phyloP scores from a whole-genome alignment of 1,140 invertebrate genomes.

The Phymorhynchus buccinoides region DNA sequence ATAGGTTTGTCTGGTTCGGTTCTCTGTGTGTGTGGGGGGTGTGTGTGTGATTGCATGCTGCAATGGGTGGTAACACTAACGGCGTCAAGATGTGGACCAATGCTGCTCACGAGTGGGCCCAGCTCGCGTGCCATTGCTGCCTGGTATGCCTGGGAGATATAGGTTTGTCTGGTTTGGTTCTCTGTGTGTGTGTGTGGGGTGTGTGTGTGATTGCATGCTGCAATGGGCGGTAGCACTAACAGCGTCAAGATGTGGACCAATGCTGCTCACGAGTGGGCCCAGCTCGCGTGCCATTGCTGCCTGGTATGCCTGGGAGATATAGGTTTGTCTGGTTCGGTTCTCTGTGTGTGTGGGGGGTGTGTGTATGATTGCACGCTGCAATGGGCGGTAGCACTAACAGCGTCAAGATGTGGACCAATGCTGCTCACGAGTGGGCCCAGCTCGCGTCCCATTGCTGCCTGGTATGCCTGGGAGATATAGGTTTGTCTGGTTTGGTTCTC shows the following conservation, averaged over 20 bases:
- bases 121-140: slow-evolving; percentile 84
- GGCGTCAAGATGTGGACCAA: slow-evolving; percentile 57
- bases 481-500: no score
- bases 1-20: slow-evolving; percentile 75
- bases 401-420: slow-evolving; percentile 55
- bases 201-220: no score
- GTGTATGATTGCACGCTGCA: no score
- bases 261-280: slow-evolving; percentile 77
- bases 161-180: slow-evolving; percentile 77
- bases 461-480: no score
- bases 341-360: no score
- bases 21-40: no score
- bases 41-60: no score
- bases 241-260: slow-evolving; percentile 57
- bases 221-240: slow-evolving; percentile 33
- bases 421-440: slow-evolving; percentile 77
- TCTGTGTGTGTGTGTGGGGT: no score
- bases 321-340: slow-evolving; percentile 77
- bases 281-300: slow-evolving; percentile 84
- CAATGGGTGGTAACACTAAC: no score
- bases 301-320: slow-evolving; percentile 88
- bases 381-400: slow-evolving; percentile 35
- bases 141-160: slow-evolving; percentile 88
- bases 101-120: slow-evolving; percentile 77
- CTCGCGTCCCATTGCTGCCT: slow-evolving; percentile 86